Percentiles rank a stretch among this genome's conserved stretches.
Conservation (phyloP, 2,888 invertebrate genomes). For the Sepiola atlantica region DNA sequence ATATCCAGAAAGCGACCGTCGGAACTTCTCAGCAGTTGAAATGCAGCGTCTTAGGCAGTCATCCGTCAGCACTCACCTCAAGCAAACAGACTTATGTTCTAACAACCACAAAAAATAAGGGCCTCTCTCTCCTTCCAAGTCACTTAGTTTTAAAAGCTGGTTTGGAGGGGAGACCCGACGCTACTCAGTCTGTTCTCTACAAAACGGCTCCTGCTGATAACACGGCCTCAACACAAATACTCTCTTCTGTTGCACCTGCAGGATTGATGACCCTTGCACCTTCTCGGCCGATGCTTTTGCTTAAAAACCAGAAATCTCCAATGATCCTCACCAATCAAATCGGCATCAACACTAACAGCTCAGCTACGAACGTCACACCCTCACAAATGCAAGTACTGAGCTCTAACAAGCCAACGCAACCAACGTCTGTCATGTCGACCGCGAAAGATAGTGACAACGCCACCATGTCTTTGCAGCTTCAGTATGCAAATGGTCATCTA, state of each 20-base stretch:
- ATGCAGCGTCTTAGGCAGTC: neutral
- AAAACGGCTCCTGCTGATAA: neutral
- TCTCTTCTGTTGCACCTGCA: neutral
- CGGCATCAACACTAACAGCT: neutral
- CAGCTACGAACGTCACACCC: neutral
- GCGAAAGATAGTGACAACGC: neutral
- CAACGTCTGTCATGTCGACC: neutral
- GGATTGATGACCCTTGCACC: neutral
- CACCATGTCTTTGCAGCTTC: neutral
- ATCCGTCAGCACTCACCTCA: slow-evolving; percentile 38
- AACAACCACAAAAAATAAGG: slow-evolving; percentile 40
- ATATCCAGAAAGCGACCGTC: neutral
- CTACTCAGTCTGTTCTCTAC: neutral
- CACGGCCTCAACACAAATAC: neutral
- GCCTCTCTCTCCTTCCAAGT: neutral
- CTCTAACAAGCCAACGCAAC: neutral
- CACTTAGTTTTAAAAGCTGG: slow-evolving; percentile 33
- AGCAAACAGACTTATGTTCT: slow-evolving; percentile 40
- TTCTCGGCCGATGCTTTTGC: slow-evolving; percentile 15
- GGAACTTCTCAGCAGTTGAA: neutral
- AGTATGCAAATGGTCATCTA: slow-evolving; percentile 8
- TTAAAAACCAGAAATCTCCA: slow-evolving; percentile 35
- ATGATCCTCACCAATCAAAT: neutral
- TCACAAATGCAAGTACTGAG: neutral
- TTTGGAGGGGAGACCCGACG: neutral